Evolutionary conservation across 1,140 invertebrate genomes (phyloP).

Genomic region (Habropoda laboriosa): DNA sequence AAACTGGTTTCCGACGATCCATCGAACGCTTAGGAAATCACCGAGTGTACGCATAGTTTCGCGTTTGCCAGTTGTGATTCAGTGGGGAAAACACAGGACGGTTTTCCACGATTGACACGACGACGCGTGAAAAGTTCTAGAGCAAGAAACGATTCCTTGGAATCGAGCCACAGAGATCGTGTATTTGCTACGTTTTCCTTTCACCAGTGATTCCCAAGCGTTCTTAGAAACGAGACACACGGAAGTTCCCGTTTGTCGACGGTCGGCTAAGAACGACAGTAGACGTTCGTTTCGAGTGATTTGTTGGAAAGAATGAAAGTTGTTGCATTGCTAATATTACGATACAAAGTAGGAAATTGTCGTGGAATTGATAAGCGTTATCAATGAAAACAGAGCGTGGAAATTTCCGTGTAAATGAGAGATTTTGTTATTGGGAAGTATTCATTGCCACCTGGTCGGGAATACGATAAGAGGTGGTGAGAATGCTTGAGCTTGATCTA

Average conservation of each 20-base stretch:
- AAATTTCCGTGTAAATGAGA: background rate
- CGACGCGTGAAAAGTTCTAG: too few relatives aligned
- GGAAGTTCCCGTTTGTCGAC: too few relatives aligned
- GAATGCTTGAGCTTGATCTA: background rate
- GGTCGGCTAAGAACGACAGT: too few relatives aligned
- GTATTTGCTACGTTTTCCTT: background rate
- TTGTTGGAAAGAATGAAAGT: too few relatives aligned
- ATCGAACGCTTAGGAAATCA: background rate
- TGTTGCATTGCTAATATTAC: background rate
- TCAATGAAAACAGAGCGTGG: background rate
- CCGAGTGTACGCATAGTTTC: background rate
- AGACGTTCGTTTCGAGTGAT: too few relatives aligned
- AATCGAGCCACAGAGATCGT: background rate
- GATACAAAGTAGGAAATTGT: background rate
- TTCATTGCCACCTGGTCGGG: background rate
- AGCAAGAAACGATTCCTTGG: too few relatives aligned
- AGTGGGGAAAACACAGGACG: background rate
- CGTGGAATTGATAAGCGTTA: background rate
- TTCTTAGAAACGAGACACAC: background rate
- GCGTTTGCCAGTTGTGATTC: background rate
- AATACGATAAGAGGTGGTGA: background rate
- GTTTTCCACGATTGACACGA: slow-evolving; percentile 6
- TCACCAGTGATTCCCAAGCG: background rate
- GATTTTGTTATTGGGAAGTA: background rate
- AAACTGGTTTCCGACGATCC: slow-evolving; percentile 50